Conservation (phyloP, 2,888 invertebrate genomes). For the Slavum lentiscoides region DNA sequence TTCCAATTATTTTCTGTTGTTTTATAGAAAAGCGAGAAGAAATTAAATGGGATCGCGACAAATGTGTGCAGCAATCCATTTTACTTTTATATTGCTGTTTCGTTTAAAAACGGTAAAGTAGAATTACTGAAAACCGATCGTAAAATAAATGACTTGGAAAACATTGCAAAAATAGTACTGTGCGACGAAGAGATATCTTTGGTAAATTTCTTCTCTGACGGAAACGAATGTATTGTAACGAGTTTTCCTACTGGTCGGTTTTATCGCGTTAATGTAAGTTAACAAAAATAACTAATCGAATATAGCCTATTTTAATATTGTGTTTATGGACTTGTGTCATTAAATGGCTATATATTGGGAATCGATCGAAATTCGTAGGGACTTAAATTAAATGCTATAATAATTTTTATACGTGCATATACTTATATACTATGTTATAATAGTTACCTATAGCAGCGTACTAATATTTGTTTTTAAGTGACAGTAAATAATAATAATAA, state of each 20-base stretch:
- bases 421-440: background rate
- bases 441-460: background rate
- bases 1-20: background rate
- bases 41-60: conserved; percentile 26
- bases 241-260: conserved; percentile 28
- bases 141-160: conserved; percentile 5
- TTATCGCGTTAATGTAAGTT: conserved; percentile 23
- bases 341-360: background rate
- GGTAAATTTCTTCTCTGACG: conserved; percentile 30
- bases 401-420: background rate
- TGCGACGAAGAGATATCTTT: conserved; percentile 40
- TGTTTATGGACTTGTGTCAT: background rate
- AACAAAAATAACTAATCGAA: background rate
- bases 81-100: conserved; percentile 20
- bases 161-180: conserved; percentile 26
- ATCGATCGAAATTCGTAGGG: background rate
- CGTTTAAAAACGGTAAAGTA: conserved; percentile 38
- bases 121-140: conserved; percentile 22
- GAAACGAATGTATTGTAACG: conserved; percentile 3
- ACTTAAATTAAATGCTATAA: background rate
- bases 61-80: conserved; percentile 28
- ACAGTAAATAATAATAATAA: background rate
- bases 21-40: conserved; percentile 23
- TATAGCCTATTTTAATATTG: background rate
- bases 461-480: background rate